Base-by-base conservation (phyloP, 2,797 vertebrate species). In the Spinus pinus region DNA sequence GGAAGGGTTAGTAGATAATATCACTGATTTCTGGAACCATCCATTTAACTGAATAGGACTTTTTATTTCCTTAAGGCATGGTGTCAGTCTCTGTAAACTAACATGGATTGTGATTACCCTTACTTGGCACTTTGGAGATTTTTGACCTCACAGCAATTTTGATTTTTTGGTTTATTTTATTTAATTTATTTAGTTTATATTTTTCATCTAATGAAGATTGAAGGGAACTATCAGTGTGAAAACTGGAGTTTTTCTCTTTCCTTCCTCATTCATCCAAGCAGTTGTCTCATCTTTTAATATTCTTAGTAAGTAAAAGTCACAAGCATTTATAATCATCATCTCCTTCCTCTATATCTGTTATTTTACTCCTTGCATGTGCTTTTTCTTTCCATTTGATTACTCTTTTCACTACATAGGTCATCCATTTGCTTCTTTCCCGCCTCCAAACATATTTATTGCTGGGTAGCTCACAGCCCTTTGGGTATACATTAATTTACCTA, bases 401-500 rank as follows among this genome's bases (percentile, higher is more conserved):
- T 67, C 37, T 93, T 95, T 95, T 57, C 60, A 61, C 44, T 72
- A 23, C 64, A 15, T 28, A 84, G 88, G 61, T 62, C 50, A 39
- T 79, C 27, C 25, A 51, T 96, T 96, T 94, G 28, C 60, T 94
- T 91, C 90, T 75, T 90, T 65, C 64, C 72, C 35, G 13, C 58
- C 25, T 81, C 54, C 44, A 75, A 91, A 35, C 10, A 58, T 69
- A 72, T 90, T 94, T 97, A 87, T 96, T 96, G 58, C 90, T 80
- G 73, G 88, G 64, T 72, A 94, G 53, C 81, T 89, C 75, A 77
- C 58, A 94, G 66, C 65, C 92, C 41, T 92, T 93, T 86, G 75
- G 84, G 91, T 73, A 54, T 79, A 62, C 14, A 90, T 96, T 95
- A 88, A 94, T 97, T 95, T 96, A 93, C 81, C 71, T 47, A 58